Base-by-base conservation (phyloP, 1,140 invertebrate genomes). In the Sitobion miscanthi region DNA sequence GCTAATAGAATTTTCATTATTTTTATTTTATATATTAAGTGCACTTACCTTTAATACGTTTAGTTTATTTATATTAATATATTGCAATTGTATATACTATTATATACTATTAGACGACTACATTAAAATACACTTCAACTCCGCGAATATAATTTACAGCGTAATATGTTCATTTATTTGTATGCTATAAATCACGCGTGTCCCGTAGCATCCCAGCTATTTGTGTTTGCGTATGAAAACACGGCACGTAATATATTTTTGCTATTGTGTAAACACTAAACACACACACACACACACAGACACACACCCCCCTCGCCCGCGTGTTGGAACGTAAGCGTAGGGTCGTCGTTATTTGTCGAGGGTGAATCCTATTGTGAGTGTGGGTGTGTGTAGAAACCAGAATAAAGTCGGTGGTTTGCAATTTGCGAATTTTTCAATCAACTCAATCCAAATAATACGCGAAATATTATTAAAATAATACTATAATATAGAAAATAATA, bases 91-190 rank as follows among this genome's bases (percentile, higher is more conserved):
- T 42, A 42, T 42, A 42, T 42, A 42, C 4, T 23, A 54, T n/a
- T 42, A 42, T 42, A 42, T 42, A 42, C 4, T 23, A 54, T n/a
- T 77, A 23, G 62, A 77, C 30, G 30, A 77, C 62, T n/a, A 17
- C 6, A n/a, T 77, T 77, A 77, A 35, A 77, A 20, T 3, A 77
- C 62, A 35, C 11, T 35, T 77, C 30, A n/a, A 77, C n/a, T 30
- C 14, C 62, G 30, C n/a, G 14, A 77, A 77, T 77, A 77, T 77
- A 77, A 77, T n/a, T 77, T 35, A 77, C 62, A 77, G n/a, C 14
- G 62, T 77, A 77, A 77, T 77, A 77, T 77, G 62, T 77, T 77
- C 62, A 77, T 77, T 77, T 77, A 77, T 77, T 77, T 77, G 62
- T 77, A 14, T 77, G 30, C 62, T 77, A 77, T 77, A 77, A 77